Conservation (phyloP, 2,797 vertebrate genomes). For the Anabas testudineus region DNA sequence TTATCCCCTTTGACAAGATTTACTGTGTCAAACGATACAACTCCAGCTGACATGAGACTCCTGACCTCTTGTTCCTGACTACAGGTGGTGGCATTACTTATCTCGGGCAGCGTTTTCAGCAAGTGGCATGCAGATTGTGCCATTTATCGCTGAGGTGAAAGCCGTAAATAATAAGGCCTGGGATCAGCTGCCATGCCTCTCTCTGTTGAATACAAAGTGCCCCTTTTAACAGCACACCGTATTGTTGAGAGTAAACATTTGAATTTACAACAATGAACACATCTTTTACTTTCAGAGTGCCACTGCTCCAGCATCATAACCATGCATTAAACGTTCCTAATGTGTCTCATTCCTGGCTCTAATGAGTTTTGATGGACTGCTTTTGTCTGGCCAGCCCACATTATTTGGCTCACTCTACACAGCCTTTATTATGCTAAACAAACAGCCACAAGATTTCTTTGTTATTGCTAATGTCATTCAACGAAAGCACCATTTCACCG, state of each 20-base stretch:
- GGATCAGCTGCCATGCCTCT: constrained; percentile 23
- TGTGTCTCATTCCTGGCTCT: constrained; percentile 39
- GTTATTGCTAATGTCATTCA: constrained; percentile 57
- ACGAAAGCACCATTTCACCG: constrained; percentile 52
- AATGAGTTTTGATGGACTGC: constrained; percentile 63
- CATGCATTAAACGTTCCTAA: constrained; percentile 22
- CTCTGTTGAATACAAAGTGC: constrained; percentile 39
- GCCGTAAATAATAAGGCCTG: constrained; percentile 38
- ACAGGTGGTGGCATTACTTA: constrained; percentile 45
- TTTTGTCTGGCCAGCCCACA: constrained; percentile 50
- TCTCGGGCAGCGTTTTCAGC: constrained; percentile 11
- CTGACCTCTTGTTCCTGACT: constrained; percentile 48
- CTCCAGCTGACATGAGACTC: constrained; percentile 48
- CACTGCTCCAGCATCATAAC: constrained; percentile 10
- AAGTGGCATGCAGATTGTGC: constrained; percentile 16
- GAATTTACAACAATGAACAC: constrained; percentile 27
- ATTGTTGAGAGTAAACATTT: constrained; percentile 33
- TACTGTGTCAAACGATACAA: constrained; percentile 50
- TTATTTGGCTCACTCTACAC: constrained; percentile 38
- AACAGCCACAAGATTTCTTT: constrained; percentile 59
- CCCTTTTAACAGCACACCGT: constrained; percentile 15
- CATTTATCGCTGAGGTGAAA: constrained; percentile 21
- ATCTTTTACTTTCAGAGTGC: constrained; percentile 21
- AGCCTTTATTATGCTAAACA: constrained; percentile 66
- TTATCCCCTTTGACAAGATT: constrained; percentile 63